phyloP scores from a whole-genome alignment of 2,888 invertebrate species.

The Ashinkailepas kermadecensis region DNA sequence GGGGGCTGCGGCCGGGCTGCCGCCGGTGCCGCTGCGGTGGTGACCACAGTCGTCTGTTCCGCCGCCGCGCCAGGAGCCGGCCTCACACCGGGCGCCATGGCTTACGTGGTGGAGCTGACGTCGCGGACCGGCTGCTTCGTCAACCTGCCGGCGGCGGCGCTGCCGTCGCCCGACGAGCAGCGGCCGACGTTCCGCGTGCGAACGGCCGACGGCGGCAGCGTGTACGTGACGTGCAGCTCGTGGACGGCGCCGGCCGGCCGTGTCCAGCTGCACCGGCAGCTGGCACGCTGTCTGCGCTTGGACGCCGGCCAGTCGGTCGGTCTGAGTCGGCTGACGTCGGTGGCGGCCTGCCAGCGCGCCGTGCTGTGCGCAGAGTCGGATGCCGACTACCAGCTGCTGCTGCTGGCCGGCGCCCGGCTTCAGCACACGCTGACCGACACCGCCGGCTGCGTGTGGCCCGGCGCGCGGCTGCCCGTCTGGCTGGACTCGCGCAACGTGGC shows the following conservation, averaged over 20 bases:
- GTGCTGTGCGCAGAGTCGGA: background rate
- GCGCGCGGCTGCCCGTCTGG: slow-evolving; percentile 17
- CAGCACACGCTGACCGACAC: background rate
- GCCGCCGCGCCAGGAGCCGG: too few relatives aligned
- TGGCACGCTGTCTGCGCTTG: background rate
- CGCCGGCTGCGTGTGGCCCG: slow-evolving; percentile 7
- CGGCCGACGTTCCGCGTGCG: background rate
- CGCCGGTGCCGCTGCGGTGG: too few relatives aligned
- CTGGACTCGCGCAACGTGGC: slow-evolving; percentile 16
- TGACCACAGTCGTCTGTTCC: too few relatives aligned
- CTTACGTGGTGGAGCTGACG: background rate
- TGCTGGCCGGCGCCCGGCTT: background rate
- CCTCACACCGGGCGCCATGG: background rate
- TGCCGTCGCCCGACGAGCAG: background rate
- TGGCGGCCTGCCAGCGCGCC: background rate
- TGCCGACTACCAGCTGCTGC: slow-evolving; percentile 5
- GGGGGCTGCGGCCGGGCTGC: too few relatives aligned
- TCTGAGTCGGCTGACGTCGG: background rate
- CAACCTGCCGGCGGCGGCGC: background rate
- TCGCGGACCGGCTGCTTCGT: slow-evolving; percentile 2
- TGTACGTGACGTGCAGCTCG: background rate
- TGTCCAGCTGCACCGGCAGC: background rate
- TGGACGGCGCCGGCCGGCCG: slow-evolving; percentile 6
- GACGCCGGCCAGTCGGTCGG: background rate
- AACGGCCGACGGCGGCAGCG: background rate